Evolutionary conservation across 2,888 invertebrate genomes (phyloP), one percentile per base, ranked within the genome.

Genomic region (Sinelater perroti): DNA sequence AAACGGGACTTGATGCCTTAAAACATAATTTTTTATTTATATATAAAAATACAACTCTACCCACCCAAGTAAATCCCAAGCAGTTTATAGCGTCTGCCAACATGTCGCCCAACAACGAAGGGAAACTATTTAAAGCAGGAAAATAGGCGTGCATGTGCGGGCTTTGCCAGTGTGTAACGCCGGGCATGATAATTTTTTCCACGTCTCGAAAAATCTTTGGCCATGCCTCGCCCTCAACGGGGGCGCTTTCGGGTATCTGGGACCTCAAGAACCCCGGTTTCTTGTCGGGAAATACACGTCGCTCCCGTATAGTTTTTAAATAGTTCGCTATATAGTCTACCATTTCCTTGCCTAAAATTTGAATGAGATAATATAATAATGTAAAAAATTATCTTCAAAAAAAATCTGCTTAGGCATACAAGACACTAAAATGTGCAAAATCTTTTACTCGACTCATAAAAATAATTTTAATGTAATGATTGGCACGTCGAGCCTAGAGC

Each of bases 141-240:
- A 97, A 97, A 76, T 97, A 97, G 0, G 96, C 97, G 75, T 98
- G 97, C 97, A 97, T 97, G 72, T 96, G 91, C 0, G 97, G 97
- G 74, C 94, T 94, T 78, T 97, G 97, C 95, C 95, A 95, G 73
- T 95, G 95, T 0, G 94, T 94, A 64, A 98, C 93, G 67, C 98
- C 98, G 0, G 98, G 97, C 95, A 99, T 96, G 53, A 99, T 92
- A 67, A 96, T 91, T 26, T 88, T 83, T 69, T 99, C 96, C 1
- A 99, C 88, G 75, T 99, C 99, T 31, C 85, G 83, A 72, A 98
- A 91, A 66, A 99, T 97, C 40, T 87, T 83, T n/a, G 91, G 87
- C 93, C 95, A 99, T 1, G 86, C 78, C 78, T 99, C 97, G 0
- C 95, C 93, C 10, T 88, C 84, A 2, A 87, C 75, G 0, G 99